Percentiles rank a stretch among this genome's conserved stretches.
Evolutionary conservation across 37 sponge, comb jelly and placozoan species (phyloP).

Genomic region (Petrosia ficiformis): DNA sequence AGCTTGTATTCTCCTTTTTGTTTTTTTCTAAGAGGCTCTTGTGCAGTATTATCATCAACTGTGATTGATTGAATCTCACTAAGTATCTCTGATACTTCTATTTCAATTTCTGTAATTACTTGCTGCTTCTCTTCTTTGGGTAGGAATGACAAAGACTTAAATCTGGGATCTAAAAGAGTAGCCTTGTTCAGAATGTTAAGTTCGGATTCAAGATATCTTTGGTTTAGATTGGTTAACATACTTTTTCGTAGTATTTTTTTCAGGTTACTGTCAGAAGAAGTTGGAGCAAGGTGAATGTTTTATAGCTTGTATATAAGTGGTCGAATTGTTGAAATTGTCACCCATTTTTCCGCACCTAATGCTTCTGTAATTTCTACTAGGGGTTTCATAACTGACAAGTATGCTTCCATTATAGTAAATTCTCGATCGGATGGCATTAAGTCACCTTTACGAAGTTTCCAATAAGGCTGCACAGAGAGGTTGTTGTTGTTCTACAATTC

Average conservation of each 20-base stretch:
- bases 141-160: not conserved
- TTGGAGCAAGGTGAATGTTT: not conserved
- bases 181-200: slow-evolving; percentile 12
- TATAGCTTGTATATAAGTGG: slow-evolving; percentile 27
- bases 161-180: slow-evolving; percentile 28
- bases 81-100: not conserved
- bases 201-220: not conserved
- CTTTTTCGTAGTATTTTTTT: slow-evolving; percentile 3
- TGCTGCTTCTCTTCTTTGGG: not conserved
- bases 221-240: not conserved
- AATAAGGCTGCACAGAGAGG: slow-evolving; percentile 29
- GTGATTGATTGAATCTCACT: not conserved
- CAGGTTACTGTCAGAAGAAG: not conserved
- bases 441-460: slow-evolving; percentile 14
- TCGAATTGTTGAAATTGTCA: slow-evolving; percentile 24
- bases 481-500: slow-evolving; percentile 30
- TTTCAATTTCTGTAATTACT: not conserved
- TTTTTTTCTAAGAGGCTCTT: not conserved
- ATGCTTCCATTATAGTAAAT: slow-evolving; percentile 19
- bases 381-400: slow-evolving; percentile 14
- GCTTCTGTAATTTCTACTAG: slow-evolving; percentile 30
- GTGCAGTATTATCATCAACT: not conserved
- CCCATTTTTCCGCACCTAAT: slow-evolving; percentile 30
- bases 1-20: not conserved
- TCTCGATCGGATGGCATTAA: slow-evolving; percentile 26